Percentiles rank a stretch among this genome's conserved stretches.
Conservation (phyloP, 2,888 invertebrate species). For the Linyphia triangularis region DNA sequence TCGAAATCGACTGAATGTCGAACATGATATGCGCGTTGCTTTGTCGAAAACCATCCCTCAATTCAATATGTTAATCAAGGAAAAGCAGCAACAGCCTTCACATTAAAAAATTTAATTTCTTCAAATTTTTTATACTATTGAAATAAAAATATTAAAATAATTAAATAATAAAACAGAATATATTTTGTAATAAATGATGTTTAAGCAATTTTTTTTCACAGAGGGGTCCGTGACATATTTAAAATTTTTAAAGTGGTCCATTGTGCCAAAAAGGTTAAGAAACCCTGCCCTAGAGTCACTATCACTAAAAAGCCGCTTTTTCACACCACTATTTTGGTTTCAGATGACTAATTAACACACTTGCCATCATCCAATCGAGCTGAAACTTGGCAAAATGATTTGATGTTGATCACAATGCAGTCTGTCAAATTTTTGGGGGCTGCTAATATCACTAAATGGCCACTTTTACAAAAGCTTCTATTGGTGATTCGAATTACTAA, state of each 20-base stretch:
- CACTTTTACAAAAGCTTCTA: too few relatives aligned
- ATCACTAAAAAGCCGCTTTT: too few relatives aligned
- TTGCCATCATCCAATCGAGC: too few relatives aligned
- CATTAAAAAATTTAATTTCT: slow-evolving; percentile 52
- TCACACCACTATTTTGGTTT: too few relatives aligned
- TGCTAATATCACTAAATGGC: too few relatives aligned
- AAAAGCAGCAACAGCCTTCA: slow-evolving; percentile 56
- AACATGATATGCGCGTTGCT: slow-evolving; percentile 53
- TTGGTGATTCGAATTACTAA: too few relatives aligned
- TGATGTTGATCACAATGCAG: too few relatives aligned
- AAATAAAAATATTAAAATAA: slow-evolving; percentile 27
- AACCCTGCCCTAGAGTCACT: too few relatives aligned
- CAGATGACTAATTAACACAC: too few relatives aligned
- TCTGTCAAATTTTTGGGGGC: too few relatives aligned
- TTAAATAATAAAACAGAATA: neutral
- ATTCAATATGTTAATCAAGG: slow-evolving; percentile 50
- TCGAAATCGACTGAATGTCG: slow-evolving; percentile 46
- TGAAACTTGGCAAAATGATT: too few relatives aligned
- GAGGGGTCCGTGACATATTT: slow-evolving; percentile 44
- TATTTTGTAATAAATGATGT: too few relatives aligned
- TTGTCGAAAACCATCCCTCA: slow-evolving; percentile 58
- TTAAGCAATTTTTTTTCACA: slow-evolving; percentile 31
- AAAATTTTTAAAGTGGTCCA: slow-evolving; percentile 46
- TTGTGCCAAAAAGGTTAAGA: slow-evolving; percentile 45
- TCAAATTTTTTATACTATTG: slow-evolving; percentile 45